These are phyloP conservation scores for Volucella inanis DNA, from an alignment of 2,888 invertebrate genomes.

Conservation along the genomic window DNA sequence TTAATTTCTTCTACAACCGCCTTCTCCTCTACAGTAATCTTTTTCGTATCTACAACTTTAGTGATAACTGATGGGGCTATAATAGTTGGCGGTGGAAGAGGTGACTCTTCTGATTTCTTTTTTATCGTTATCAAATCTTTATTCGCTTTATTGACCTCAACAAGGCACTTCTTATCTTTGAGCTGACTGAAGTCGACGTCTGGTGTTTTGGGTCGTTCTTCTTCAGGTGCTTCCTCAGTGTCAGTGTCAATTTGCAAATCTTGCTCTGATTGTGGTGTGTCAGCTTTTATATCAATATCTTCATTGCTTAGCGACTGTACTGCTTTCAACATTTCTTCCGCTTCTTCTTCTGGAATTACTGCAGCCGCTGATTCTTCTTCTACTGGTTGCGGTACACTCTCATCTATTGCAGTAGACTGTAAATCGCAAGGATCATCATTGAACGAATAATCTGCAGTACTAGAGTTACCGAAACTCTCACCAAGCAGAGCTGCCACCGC, in stretches of 20 bases:
- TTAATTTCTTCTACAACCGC: slow-evolving; percentile 78
- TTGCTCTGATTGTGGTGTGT: slow-evolving; percentile 92
- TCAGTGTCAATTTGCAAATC: slow-evolving; percentile 94
- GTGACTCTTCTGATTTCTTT: slow-evolving; percentile 22
- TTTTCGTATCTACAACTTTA: slow-evolving; percentile 72
- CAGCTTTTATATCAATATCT: slow-evolving; percentile 90
- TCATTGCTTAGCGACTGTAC: slow-evolving; percentile 90
- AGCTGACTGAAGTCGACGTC: slow-evolving; percentile 81
- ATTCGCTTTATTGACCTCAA: slow-evolving; percentile 7
- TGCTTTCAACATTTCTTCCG: slow-evolving; percentile 92
- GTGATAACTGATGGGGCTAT: slow-evolving; percentile 79
- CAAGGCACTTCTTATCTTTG: slow-evolving; percentile 41
- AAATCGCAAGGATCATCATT: slow-evolving; percentile 79
- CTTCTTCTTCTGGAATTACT: slow-evolving; percentile 87
- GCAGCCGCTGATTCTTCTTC: slow-evolving; percentile 77
- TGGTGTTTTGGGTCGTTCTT: slow-evolving; percentile 84
- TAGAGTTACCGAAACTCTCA: slow-evolving; percentile 90
- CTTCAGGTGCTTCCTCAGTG: slow-evolving; percentile 88
- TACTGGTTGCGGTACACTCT: slow-evolving; percentile 84
- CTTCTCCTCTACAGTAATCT: slow-evolving; percentile 28
- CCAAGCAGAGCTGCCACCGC: slow-evolving; percentile 94
- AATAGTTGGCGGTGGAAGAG: slow-evolving; percentile 25
- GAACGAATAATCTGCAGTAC: slow-evolving; percentile 82
- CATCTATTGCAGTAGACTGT: slow-evolving; percentile 81
- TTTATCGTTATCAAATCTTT: slow-evolving; percentile 8